These are phyloP conservation scores for Trichogramma dendrolimi DNA, from an alignment of 2,888 invertebrate species.

Conservation along the genomic window DNA sequence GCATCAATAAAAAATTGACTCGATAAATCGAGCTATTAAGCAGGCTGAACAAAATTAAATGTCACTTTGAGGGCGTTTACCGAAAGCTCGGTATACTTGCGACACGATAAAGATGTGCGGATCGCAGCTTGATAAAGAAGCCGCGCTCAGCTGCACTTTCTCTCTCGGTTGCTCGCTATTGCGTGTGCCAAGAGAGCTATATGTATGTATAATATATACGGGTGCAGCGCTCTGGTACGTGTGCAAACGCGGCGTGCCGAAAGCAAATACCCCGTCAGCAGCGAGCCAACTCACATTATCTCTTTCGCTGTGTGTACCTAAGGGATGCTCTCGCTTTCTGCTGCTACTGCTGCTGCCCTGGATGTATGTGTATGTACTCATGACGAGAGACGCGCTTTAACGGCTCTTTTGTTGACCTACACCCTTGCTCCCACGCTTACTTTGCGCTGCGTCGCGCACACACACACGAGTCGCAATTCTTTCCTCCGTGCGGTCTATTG, in stretches of 20 bases:
- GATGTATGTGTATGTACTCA: constrained; percentile 19
- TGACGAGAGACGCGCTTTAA: constrained; percentile 12
- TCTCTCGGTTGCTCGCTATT: constrained; percentile 1
- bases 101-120: too few relatives aligned
- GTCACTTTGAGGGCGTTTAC: too few relatives aligned
- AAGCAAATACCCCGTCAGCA: constrained; percentile 42
- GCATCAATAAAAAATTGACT: too few relatives aligned
- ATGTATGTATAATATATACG: too few relatives aligned
- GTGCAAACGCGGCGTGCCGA: constrained; percentile 41
- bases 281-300: constrained; percentile 43
- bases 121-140: too few relatives aligned
- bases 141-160: background rate
- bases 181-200: background rate
- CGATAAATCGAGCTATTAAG: too few relatives aligned
- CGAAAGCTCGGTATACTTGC: too few relatives aligned
- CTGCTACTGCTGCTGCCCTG: constrained; percentile 18
- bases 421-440: constrained; percentile 12
- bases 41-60: too few relatives aligned
- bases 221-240: constrained; percentile 27
- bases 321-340: constrained; percentile 40
- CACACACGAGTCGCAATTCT: background rate
- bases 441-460: constrained; percentile 10
- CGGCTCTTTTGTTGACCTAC: constrained; percentile 17
- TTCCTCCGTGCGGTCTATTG: too few relatives aligned
- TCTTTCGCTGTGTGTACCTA: constrained; percentile 42